Percentiles rank a stretch among this genome's conserved stretches.
These are phyloP conservation scores for Xiphydria camelus DNA, from an alignment of 2,888 invertebrate species.

Conservation along the genomic window DNA sequence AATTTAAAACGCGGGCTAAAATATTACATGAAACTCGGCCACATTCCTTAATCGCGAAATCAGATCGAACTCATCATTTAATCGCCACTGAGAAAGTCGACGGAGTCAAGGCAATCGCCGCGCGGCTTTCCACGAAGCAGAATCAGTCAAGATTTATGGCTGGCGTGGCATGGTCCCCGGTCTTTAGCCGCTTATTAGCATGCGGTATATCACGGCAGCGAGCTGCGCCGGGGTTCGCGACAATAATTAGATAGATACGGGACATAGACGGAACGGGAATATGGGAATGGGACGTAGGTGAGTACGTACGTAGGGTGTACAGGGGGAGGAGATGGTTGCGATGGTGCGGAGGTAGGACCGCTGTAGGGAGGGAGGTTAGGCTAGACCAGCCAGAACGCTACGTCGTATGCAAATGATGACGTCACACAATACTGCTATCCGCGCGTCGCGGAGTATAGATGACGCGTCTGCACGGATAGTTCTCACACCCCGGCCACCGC, in stretches of 20 bases:
- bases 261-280: slow-evolving; percentile 42
- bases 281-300: slow-evolving; percentile 36
- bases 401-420: slow-evolving; percentile 56
- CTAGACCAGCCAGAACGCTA: slow-evolving; percentile 40
- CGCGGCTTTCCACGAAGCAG: slow-evolving; percentile 13
- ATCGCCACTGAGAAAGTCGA: too few species aligned
- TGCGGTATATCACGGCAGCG: slow-evolving; percentile 55
- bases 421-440: slow-evolving; percentile 52
- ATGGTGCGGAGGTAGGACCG: slow-evolving; percentile 21
- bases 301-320: slow-evolving; percentile 33
- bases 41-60: too few species aligned
- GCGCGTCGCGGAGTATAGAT: slow-evolving; percentile 41
- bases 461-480: slow-evolving; percentile 44
- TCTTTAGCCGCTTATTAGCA: slow-evolving; percentile 59
- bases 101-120: too few species aligned
- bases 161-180: slow-evolving; percentile 49
- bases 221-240: slow-evolving; percentile 47
- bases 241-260: slow-evolving; percentile 59
- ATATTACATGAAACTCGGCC: too few species aligned
- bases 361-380: slow-evolving; percentile 34
- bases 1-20: too few species aligned
- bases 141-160: slow-evolving; percentile 54
- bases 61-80: too few species aligned
- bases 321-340: slow-evolving; percentile 18
- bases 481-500: too few species aligned